Evolutionary conservation across 2,888 invertebrate genomes (phyloP).

Genomic region (Dynastes grantii): DNA sequence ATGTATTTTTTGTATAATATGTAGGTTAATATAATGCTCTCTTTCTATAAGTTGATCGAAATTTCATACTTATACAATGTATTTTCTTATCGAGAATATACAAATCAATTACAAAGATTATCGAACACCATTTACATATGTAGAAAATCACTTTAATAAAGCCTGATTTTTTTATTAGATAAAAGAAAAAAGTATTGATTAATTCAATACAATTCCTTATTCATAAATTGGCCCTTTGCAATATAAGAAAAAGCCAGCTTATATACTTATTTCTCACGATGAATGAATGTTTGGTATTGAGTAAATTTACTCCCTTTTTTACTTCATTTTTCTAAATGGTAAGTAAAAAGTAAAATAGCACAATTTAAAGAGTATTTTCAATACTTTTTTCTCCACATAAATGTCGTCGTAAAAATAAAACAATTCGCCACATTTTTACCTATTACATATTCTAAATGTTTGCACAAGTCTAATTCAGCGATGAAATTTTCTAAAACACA

Average conservation of each 20-base stretch:
- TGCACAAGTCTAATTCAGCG: slow-evolving; percentile 11
- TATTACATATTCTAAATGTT: slow-evolving; percentile 20
- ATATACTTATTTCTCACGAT: background rate
- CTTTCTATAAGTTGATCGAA: background rate
- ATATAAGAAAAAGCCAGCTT: too few relatives aligned
- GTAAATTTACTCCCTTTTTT: slow-evolving; percentile 13
- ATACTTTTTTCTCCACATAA: too few relatives aligned
- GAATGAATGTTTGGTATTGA: slow-evolving; percentile 9
- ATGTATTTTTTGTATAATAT: slow-evolving; percentile 33
- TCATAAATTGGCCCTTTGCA: too few relatives aligned
- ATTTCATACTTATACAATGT: background rate
- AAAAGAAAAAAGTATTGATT: background rate
- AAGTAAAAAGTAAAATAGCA: too few relatives aligned
- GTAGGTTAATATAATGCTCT: slow-evolving; percentile 25
- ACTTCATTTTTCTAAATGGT: too few relatives aligned
- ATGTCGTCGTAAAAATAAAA: too few relatives aligned
- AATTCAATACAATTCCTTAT: too few relatives aligned
- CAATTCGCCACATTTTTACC: background rate
- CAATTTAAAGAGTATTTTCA: too few relatives aligned
- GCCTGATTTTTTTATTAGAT: background rate
- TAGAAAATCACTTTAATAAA: too few relatives aligned
- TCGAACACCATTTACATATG: slow-evolving; percentile 1
- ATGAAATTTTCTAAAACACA: slow-evolving; percentile 5
- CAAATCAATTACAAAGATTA: background rate
- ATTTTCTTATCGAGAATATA: background rate